phyloP scores from a whole-genome alignment of 2,888 invertebrate genomes.

The Drosophila paranaensis region DNA sequence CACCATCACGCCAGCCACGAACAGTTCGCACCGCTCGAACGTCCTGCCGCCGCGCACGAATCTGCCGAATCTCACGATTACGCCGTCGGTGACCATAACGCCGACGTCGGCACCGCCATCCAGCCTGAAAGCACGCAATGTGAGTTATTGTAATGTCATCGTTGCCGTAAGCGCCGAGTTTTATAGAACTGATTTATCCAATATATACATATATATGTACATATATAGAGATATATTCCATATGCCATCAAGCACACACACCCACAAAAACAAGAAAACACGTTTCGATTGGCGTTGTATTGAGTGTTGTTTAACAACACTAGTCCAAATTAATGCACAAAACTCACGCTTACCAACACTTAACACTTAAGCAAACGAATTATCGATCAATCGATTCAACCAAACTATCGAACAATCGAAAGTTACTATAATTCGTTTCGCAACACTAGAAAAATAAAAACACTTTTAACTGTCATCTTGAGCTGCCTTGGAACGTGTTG shows the following conservation, averaged over 20 bases:
- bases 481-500: constrained; percentile 6
- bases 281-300: constrained; percentile 7
- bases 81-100: constrained; percentile 91
- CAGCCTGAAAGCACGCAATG: constrained; percentile 85
- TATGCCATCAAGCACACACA: constrained; percentile 11
- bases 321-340: constrained; percentile 23
- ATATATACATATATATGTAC: not conserved
- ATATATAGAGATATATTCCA: constrained; percentile 3
- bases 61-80: constrained; percentile 86
- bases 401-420: not conserved
- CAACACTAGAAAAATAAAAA: constrained; percentile 30
- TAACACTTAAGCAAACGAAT: constrained; percentile 19
- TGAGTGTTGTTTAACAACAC: not conserved
- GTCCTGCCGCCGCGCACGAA: constrained; percentile 84
- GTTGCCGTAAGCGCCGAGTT: constrained; percentile 84
- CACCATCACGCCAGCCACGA: constrained; percentile 77
- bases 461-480: constrained; percentile 22
- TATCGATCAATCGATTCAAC: constrained; percentile 22
- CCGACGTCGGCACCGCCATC: constrained; percentile 89
- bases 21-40: constrained; percentile 77
- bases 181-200: constrained; percentile 28
- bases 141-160: constrained; percentile 85
- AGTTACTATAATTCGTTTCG: constrained; percentile 18
- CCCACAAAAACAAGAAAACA: not conserved
- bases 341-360: constrained; percentile 76